Conservation (phyloP, 2,797 vertebrate genomes). For the Gouania willdenowi region DNA sequence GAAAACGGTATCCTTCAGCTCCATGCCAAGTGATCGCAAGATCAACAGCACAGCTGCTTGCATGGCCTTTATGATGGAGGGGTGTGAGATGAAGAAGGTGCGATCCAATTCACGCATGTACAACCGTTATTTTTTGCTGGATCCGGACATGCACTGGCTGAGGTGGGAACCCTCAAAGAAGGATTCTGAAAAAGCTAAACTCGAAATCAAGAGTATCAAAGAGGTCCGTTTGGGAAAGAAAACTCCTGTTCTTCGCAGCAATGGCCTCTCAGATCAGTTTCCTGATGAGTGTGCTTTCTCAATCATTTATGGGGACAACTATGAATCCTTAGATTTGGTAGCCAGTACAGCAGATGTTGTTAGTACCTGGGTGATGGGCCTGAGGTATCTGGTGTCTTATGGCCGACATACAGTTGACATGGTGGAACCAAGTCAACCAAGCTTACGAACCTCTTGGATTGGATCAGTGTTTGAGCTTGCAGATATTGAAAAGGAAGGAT, state of each 20-base stretch:
- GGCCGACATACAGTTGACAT: constrained; percentile 84
- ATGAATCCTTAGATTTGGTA: constrained; percentile 89
- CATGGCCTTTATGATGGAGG: constrained; percentile 93
- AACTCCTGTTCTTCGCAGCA: constrained; percentile 86
- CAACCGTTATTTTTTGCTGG: constrained; percentile 89
- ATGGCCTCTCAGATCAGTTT: constrained; percentile 90
- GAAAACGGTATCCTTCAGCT: constrained; percentile 92
- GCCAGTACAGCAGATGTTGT: constrained; percentile 87
- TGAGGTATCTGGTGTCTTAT: constrained; percentile 89
- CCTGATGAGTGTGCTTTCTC: constrained; percentile 92
- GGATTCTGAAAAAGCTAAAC: constrained; percentile 89
- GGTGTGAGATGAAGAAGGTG: constrained; percentile 93
- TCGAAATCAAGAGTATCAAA: constrained; percentile 90
- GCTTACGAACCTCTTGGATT: constrained; percentile 89
- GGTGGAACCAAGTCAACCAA: constrained; percentile 77
- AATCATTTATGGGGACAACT: constrained; percentile 93
- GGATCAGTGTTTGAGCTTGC: constrained; percentile 85
- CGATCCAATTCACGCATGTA: constrained; percentile 94
- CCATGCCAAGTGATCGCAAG: constrained; percentile 89
- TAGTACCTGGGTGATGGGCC: constrained; percentile 92
- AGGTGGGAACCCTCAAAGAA: constrained; percentile 94
- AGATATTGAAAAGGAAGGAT: constrained; percentile 80
- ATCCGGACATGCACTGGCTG: constrained; percentile 85
- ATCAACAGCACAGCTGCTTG: constrained; percentile 92
- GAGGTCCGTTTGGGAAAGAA: constrained; percentile 91